Percentiles rank a stretch among this genome's conserved stretches.
Conservation (phyloP, 2,888 invertebrate species). For the Amaurobius ferox region DNA sequence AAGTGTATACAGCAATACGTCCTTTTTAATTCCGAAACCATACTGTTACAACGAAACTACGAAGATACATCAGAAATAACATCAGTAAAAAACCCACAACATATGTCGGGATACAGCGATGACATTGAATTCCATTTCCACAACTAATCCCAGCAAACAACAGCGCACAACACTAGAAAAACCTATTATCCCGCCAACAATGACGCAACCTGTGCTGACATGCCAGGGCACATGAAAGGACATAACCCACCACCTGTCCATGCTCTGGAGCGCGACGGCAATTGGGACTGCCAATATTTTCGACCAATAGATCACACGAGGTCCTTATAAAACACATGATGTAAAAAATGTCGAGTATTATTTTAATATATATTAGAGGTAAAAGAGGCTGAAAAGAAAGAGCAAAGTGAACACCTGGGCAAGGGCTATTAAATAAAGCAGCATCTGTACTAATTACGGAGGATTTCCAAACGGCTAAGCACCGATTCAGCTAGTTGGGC, state of each 20-base stretch:
- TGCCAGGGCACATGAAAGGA: not conserved
- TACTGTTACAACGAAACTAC: too few species aligned
- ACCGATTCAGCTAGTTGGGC: constrained; percentile 64
- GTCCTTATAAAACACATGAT: not conserved
- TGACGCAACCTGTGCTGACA: constrained; percentile 14
- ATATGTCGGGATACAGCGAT: not conserved
- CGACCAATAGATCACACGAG: not conserved
- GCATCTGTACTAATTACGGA: constrained; percentile 63
- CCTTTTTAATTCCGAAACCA: too few species aligned
- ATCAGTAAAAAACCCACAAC: not conserved
- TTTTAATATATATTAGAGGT: not conserved
- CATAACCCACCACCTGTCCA: constrained; percentile 54
- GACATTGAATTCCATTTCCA: constrained; percentile 8
- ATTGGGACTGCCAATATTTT: not conserved
- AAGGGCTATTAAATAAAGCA: constrained; percentile 65
- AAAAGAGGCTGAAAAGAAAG: not conserved
- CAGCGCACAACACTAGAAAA: not conserved
- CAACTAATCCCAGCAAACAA: constrained; percentile 6
- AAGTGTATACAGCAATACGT: too few species aligned
- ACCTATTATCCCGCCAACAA: not conserved
- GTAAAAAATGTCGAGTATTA: not conserved
- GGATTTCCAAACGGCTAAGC: constrained; percentile 67
- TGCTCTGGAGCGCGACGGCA: constrained; percentile 35
- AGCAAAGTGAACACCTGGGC: constrained; percentile 44
- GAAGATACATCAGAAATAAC: not conserved